Evolutionary conservation across 30 jellyfish, hydroid and myxozoan genomes (phyloP).

Genomic region (Rhopilema esculentum): DNA sequence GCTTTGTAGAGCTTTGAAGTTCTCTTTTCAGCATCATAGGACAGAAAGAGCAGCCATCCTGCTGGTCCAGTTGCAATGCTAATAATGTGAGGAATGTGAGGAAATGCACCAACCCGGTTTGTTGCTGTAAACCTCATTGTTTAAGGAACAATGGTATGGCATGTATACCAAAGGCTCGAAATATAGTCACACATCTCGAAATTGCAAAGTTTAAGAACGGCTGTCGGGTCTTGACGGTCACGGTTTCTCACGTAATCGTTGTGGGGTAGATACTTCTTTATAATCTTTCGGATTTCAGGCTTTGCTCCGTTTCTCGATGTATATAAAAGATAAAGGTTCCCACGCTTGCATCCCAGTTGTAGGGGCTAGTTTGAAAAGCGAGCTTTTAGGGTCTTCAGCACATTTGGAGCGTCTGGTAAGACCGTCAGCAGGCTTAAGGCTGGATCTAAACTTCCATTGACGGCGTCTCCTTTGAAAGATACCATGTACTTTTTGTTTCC

Average conservation of each 20-base stretch:
- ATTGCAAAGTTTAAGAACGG: constrained; percentile 21
- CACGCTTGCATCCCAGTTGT: constrained; percentile 20
- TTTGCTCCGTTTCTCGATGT: constrained; percentile 46
- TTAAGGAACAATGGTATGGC: constrained; percentile 55
- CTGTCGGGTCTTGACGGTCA: constrained; percentile 63
- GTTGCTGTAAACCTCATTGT: background rate
- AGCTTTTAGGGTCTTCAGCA: too few species aligned
- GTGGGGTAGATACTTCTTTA: constrained; percentile 8
- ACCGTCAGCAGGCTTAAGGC: background rate
- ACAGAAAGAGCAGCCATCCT: constrained; percentile 37
- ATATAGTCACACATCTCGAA: too few species aligned
- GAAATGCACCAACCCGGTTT: constrained; percentile 26
- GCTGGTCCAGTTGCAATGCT: constrained; percentile 14
- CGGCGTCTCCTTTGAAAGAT: background rate
- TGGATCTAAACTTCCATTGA: constrained; percentile 1
- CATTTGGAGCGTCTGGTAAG: constrained; percentile 20
- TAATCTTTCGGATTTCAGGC: background rate
- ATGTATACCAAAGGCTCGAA: background rate
- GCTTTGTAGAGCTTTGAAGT: constrained; percentile 37
- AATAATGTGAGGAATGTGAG: constrained; percentile 17
- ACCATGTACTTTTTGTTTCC: constrained; percentile 24
- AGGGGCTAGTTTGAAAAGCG: constrained; percentile 48
- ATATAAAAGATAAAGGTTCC: constrained; percentile 21
- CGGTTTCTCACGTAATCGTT: constrained; percentile 48
- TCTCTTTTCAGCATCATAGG: constrained; percentile 12